Base-by-base conservation (phyloP, 2,888 invertebrate species). In the Agrilus mali region DNA sequence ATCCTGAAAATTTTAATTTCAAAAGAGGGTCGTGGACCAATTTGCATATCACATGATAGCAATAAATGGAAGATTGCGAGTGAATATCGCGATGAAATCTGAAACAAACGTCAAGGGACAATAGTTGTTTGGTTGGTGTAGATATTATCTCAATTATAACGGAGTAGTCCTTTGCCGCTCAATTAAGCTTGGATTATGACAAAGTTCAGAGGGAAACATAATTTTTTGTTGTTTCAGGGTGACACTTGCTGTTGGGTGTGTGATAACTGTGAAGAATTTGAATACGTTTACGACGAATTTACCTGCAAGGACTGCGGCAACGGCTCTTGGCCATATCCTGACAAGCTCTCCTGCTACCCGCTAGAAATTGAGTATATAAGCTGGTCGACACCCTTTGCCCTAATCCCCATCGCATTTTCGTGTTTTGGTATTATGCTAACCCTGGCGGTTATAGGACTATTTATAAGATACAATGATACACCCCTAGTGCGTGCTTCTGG, bases 171-270 rank as follows among this genome's bases (percentile, higher is more conserved):
- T 13, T 5, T 1, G 20, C 7, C 20, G 5, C 20, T 20, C 3
- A 17, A 17, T 17, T 20, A 20, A 6, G 20, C 6, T 3, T 22
- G 22, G 22, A 22, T 38, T 4, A 20, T 22, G 27, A 22, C 4
- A 4, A 7, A 10, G 20, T 12, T 4, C 8, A 27, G 10, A 2
- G n/a, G 41, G 10, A 41, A 33, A 6, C n/a, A 37, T 36, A 15
- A n/a, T 33, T 40, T 15, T 37, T 43, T 44, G 20, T 48, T 53
- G 48, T 57, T 59, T 2, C 55, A 68, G 65, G 77, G 77, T 7
- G 78, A 80, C 60, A 75, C 75, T 36, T 85, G 85, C 64, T 85
- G 85, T 64, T 85, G 86, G 86, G 79, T 82, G 16, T 86, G 85
- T 59, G 77, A 81, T 54, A 74, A 73, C 45, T 85, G 86, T 60